Conservation (phyloP, 2,113 vertebrate genomes). For the Micromys minutus region DNA sequence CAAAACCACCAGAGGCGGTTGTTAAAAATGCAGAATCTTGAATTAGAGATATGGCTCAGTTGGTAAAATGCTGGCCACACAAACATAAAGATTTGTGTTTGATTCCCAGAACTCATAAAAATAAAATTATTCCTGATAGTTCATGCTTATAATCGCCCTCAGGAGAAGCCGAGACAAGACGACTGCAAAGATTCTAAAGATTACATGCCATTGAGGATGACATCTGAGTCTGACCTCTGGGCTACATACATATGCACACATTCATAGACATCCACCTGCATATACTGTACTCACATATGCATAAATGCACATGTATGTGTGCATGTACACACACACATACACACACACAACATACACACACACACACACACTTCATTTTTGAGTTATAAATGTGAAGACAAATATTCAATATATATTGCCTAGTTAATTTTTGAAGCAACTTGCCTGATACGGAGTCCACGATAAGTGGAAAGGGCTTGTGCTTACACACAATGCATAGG, state of each 20-base stretch:
- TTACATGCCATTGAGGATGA: not conserved
- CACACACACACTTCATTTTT: not conserved
- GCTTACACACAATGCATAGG: not conserved
- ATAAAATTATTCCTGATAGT: not conserved
- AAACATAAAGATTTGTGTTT: not conserved
- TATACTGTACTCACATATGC: not conserved
- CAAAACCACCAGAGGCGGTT: not conserved
- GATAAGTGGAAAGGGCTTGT: not conserved
- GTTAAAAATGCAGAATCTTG: not conserved
- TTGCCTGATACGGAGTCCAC: not conserved
- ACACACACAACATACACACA: not conserved
- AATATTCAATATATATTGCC: not conserved
- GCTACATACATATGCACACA: not conserved
- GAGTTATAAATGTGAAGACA: not conserved
- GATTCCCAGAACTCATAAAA: not conserved
- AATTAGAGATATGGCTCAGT: not conserved
- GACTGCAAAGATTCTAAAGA: not conserved
- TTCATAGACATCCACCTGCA: too few species aligned
- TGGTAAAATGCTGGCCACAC: not conserved
- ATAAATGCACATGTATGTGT: not conserved
- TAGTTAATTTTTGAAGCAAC: not conserved
- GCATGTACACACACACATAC: too few species aligned
- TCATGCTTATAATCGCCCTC: not conserved
- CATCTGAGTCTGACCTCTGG: not conserved
- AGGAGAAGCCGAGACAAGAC: not conserved